Base-by-base conservation (phyloP, 2,888 invertebrate species). In the Scaeva pyrastri region DNA sequence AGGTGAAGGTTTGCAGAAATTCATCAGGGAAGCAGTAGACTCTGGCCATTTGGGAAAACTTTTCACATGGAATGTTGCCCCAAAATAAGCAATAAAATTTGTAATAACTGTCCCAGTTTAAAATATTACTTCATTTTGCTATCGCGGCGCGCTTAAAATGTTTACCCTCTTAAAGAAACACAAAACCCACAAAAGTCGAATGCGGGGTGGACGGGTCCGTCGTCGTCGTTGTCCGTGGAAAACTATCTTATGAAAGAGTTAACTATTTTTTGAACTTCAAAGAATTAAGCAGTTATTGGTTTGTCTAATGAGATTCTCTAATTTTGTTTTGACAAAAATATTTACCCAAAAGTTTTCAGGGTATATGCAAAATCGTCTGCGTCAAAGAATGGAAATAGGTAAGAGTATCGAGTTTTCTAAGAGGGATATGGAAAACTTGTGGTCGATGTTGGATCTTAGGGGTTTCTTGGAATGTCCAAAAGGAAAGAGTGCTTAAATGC, bases 281-380 rank as follows among this genome's bases (percentile, higher is more conserved):
- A 88, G 87, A 90, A 92, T 91, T 89, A 91, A 92, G 91, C 90
- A 91, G 91, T 92, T 92, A 91, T 91, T 90, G 91, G 91, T 90
- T 89, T 89, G 89, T 89, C 91, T 92, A 92, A 92, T 92, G 92
- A 90, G 89, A 90, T 90, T 91, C 91, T 90, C 88, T n/a, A n/a
- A n/a, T n/a, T 89, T 78, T 90, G 90, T 89, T 88, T 81, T 74
- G 73, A 48, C 77, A 66, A 71, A 81, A 82, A 52, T 82, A 71
- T 82, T 81, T 64, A 43, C 50, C 0, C 62, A 48, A 70, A 81
- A 66, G 76, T 85, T 80, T 52, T 26, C 31, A 26, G 64, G 45
- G n/a, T n/a, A n/a, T n/a, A n/a, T 39, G 7, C 36, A 14, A 10
- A 39, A 12, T 14, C 26, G 11, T 50, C 0, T 10, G 1, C 2